phyloP scores from a whole-genome alignment of 92 coral and sea anemone genomes.

The Palythoa heliodiscus region DNA sequence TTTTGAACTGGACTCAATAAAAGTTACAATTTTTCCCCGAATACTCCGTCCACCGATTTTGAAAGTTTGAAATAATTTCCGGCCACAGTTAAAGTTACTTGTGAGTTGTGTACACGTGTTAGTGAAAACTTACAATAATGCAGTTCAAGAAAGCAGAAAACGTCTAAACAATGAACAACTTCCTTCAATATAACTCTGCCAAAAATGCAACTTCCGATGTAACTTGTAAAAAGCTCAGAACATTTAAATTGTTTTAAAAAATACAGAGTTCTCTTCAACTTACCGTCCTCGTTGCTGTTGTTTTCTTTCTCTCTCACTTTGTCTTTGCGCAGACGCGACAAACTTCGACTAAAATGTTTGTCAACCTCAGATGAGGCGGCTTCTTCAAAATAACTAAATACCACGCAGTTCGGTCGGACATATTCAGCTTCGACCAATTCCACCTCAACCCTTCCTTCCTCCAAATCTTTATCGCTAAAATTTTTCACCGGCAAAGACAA shows the following conservation, averaged over 20 bases:
- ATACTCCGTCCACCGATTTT: no score
- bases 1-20: no score
- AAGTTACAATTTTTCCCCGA: no score
- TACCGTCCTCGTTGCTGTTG: background rate
- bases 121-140: no score
- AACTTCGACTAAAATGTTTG: constrained; percentile 25
- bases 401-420: constrained; percentile 25
- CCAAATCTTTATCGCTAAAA: constrained; percentile 16
- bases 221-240: background rate
- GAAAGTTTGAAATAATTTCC: no score
- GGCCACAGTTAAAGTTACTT: no score
- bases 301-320: background rate
- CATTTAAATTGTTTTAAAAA: background rate
- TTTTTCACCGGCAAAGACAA: background rate
- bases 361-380: constrained; percentile 17
- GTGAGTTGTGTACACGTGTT: no score
- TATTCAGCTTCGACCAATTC: constrained; percentile 38
- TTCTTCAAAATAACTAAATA: constrained; percentile 31
- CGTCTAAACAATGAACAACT: no score
- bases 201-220: background rate
- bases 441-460: constrained; percentile 32
- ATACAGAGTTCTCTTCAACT: background rate
- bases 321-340: constrained; percentile 3
- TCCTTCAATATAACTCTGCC: no score
- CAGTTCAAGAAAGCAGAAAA: no score